Percentiles rank a stretch among this genome's conserved stretches.
These are phyloP conservation scores for Plebejus melissa DNA, from an alignment of 2,888 invertebrate species.

Conservation along the genomic window DNA sequence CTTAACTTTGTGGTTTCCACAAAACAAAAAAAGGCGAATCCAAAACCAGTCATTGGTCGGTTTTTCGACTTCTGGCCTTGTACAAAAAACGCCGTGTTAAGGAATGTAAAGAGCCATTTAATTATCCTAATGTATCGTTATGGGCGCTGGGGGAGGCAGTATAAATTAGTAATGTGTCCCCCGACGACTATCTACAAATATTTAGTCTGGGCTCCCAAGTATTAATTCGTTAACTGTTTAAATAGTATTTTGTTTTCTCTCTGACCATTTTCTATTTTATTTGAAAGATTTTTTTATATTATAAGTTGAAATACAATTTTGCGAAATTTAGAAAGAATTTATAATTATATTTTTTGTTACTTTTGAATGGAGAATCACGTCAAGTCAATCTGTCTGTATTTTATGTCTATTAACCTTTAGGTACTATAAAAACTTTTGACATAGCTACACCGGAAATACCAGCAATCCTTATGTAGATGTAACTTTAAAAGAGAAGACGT, in stretches of 20 bases:
- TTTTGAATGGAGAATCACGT: not conserved
- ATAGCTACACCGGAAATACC: not conserved
- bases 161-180: slow-evolving; percentile 59
- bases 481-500: not conserved
- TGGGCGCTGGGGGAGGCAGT: slow-evolving; percentile 70
- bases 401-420: not conserved
- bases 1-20: slow-evolving; percentile 73
- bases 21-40: slow-evolving; percentile 68
- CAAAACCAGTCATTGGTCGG: slow-evolving; percentile 77
- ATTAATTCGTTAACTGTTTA: not conserved
- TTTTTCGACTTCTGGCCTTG: slow-evolving; percentile 69
- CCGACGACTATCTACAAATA: not conserved
- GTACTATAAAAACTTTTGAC: not conserved
- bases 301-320: no score
- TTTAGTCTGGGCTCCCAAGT: not conserved
- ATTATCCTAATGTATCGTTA: slow-evolving; percentile 79
- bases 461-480: not conserved
- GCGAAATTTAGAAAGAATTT: no score
- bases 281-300: no score
- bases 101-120: slow-evolving; percentile 79
- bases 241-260: not conserved
- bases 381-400: not conserved
- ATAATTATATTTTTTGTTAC: no score
- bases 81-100: slow-evolving; percentile 76
- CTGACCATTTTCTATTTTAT: no score